These are phyloP conservation scores for Blastomussa wellsi DNA, from an alignment of 92 coral and sea anemone genomes.

Conservation along the genomic window DNA sequence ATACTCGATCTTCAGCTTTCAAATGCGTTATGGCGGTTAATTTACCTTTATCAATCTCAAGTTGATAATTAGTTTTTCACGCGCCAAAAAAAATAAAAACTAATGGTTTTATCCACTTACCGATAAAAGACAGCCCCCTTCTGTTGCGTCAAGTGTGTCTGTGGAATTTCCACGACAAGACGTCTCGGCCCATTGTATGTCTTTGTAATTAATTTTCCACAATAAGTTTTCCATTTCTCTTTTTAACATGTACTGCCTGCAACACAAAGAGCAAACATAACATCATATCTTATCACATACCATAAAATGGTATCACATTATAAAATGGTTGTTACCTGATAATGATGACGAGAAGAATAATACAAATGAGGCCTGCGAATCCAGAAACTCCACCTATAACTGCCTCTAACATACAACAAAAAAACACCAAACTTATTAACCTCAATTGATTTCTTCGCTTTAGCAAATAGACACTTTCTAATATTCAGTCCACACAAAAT, in stretches of 20 bases:
- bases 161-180: background rate
- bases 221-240: conserved; percentile 71
- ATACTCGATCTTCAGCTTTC: no score
- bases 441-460: no score
- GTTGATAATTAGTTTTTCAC: no score
- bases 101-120: no score
- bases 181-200: conserved; percentile 55
- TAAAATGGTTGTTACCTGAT: background rate
- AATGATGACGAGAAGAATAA: conserved; percentile 11
- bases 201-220: conserved; percentile 87
- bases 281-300: background rate
- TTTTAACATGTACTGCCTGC: conserved; percentile 80
- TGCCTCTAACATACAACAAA: background rate
- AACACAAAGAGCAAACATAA: background rate
- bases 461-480: no score
- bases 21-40: no score
- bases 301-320: background rate
- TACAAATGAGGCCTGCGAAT: conserved; percentile 8
- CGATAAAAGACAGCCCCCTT: background rate
- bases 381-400: conserved; percentile 20
- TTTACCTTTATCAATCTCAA: no score
- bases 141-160: conserved; percentile 5
- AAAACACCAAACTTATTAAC: background rate
- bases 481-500: no score
- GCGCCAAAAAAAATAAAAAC: no score